These are phyloP conservation scores for Amblyornis subalaris DNA, from an alignment of 2,113 vertebrate species.

Conservation along the genomic window DNA sequence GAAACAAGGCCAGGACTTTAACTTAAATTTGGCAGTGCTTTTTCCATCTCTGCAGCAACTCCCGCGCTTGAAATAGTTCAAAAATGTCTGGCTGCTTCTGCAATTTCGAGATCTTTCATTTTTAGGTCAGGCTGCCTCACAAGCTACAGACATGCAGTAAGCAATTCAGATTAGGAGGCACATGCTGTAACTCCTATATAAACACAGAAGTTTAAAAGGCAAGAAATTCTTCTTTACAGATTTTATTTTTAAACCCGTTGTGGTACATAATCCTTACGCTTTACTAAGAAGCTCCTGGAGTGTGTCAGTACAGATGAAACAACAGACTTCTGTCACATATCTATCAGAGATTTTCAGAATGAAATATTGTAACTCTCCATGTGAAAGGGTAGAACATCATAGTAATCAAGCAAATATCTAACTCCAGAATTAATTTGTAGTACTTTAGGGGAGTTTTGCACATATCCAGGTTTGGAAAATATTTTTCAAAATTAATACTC, in stretches of 20 bases:
- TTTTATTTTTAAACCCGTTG: neutral
- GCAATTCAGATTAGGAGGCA: neutral
- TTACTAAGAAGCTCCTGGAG: neutral
- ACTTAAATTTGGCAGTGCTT: neutral
- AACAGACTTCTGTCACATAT: neutral
- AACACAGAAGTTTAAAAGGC: slow-evolving; percentile 20
- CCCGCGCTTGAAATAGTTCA: slow-evolving; percentile 29
- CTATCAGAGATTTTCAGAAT: slow-evolving; percentile 19
- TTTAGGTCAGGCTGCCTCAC: slow-evolving; percentile 14
- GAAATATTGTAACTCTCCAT: neutral
- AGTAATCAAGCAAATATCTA: neutral
- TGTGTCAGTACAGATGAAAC: slow-evolving; percentile 10
- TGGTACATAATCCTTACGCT: neutral
- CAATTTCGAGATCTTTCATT: slow-evolving; percentile 21
- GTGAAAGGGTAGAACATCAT: neutral
- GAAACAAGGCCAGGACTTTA: neutral
- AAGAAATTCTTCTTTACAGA: neutral
- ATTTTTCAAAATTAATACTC: neutral
- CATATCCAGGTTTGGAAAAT: neutral
- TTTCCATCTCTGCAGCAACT: neutral
- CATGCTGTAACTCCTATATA: neutral
- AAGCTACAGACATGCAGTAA: neutral
- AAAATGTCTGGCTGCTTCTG: slow-evolving; percentile 24
- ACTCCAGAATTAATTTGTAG: neutral
- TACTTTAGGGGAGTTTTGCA: slow-evolving; percentile 12